These are phyloP conservation scores for Pandemis corylana DNA, from an alignment of 2,888 invertebrate genomes.

Conservation along the genomic window DNA sequence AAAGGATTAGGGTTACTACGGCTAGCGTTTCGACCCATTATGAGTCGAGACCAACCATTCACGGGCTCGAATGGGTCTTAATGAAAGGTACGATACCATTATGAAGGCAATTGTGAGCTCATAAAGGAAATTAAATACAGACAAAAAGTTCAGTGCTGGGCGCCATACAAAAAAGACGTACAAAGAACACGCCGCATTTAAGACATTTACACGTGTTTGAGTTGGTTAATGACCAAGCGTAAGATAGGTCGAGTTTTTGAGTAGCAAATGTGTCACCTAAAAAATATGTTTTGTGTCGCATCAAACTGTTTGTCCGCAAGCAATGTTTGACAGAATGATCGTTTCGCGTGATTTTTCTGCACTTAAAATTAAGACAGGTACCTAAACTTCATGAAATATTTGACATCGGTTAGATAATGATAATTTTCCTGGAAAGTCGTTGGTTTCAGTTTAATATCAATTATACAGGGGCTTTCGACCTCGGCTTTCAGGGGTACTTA, in stretches of 20 bases:
- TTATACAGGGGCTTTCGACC: neutral
- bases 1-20: slow-evolving; percentile 71
- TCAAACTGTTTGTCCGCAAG: neutral
- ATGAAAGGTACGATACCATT: slow-evolving; percentile 81
- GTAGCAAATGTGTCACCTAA: neutral
- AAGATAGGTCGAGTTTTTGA: neutral
- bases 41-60: slow-evolving; percentile 72
- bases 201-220: slow-evolving; percentile 14
- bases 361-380: no score
- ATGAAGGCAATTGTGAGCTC: slow-evolving; percentile 79
- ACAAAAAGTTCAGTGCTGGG: slow-evolving; percentile 60
- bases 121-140: slow-evolving; percentile 80
- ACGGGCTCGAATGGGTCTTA: slow-evolving; percentile 76
- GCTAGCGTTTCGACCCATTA: slow-evolving; percentile 76
- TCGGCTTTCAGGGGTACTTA: neutral
- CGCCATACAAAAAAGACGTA: slow-evolving; percentile 35
- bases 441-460: no score
- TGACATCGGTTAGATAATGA: no score
- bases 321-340: neutral
- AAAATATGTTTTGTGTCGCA: neutral
- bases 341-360: neutral
- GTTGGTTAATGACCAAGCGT: slow-evolving; percentile 6
- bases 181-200: slow-evolving; percentile 47
- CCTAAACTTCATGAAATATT: no score
- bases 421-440: no score